Percentiles rank a stretch among this genome's conserved stretches.
These are phyloP conservation scores for Coreoperca whiteheadi DNA, from an alignment of 2,113 vertebrate species.

Conservation along the genomic window DNA sequence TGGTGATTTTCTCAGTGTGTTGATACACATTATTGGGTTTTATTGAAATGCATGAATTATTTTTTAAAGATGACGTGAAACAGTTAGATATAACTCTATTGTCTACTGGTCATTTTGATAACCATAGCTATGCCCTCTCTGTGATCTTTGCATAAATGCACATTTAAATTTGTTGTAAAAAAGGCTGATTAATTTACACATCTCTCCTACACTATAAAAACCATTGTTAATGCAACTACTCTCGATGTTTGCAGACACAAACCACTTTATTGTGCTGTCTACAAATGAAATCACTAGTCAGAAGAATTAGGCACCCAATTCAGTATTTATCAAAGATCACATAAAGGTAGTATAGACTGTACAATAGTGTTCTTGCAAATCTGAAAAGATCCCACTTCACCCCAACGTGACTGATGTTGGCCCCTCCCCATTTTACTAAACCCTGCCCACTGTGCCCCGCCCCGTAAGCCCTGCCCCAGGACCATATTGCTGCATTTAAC, in stretches of 20 bases:
- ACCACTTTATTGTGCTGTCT: slow-evolving; percentile 40
- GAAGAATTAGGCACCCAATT: slow-evolving; percentile 12
- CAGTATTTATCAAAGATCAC: slow-evolving; percentile 80
- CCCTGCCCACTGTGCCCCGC: slow-evolving; percentile 56
- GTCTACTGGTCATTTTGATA: slow-evolving; percentile 45
- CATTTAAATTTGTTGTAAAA: slow-evolving; percentile 12
- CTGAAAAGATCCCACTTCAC: slow-evolving; percentile 47
- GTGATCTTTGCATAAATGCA: slow-evolving; percentile 82
- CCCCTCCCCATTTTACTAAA: slow-evolving; percentile 57
- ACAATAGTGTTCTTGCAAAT: slow-evolving; percentile 45
- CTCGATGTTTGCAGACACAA: slow-evolving; percentile 20
- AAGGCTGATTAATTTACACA: slow-evolving; percentile 29
- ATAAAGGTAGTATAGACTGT: slow-evolving; percentile 61
- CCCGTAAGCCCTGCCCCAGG: slow-evolving; percentile 74
- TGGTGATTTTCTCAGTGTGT: slow-evolving; percentile 61
- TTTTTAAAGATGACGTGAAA: slow-evolving; percentile 64
- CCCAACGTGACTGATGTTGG: slow-evolving; percentile 56
- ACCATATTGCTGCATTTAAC: slow-evolving; percentile 88
- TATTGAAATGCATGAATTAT: slow-evolving; percentile 76
- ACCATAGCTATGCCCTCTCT: slow-evolving; percentile 57
- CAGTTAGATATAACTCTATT: slow-evolving; percentile 55
- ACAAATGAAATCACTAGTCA: slow-evolving; percentile 29
- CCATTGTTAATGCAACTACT: slow-evolving; percentile 23
- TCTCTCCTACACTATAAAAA: slow-evolving; percentile 5
- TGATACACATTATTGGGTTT: slow-evolving; percentile 67